Conservation (phyloP, 2,888 invertebrate species). For the Folsomia candida region DNA sequence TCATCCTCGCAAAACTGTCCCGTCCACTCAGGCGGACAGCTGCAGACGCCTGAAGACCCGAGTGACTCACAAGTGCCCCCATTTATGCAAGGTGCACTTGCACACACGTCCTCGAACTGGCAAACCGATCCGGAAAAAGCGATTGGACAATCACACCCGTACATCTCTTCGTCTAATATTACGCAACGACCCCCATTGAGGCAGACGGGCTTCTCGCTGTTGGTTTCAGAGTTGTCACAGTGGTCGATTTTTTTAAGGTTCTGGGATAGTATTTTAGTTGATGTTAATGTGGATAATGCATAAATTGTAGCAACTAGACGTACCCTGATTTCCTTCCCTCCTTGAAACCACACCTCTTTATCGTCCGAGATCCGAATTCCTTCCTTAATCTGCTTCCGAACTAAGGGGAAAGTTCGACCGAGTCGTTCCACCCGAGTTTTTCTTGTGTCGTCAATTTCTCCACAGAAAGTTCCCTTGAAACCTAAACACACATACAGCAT, state of each 20-base stretch:
- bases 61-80: conserved; percentile 9
- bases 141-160: conserved; percentile 11
- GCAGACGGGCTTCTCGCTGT: conserved; percentile 1
- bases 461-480: conserved; percentile 10
- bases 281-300: no score
- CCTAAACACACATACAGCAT: no score
- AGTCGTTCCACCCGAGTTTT: no score
- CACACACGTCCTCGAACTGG: conserved; percentile 5
- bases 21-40: neutral
- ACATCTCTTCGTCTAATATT: neutral
- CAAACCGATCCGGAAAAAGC: conserved; percentile 12
- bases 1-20: neutral
- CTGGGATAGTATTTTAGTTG: no score
- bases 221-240: neutral
- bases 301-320: no score
- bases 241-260: no score
- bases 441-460: neutral
- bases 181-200: conserved; percentile 9
- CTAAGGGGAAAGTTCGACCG: no score
- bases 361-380: no score
- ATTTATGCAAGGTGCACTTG: conserved; percentile 11
- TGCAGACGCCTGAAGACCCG: neutral
- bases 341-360: no score
- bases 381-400: no score
- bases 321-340: no score